Evolutionary conservation across 2,888 invertebrate species (phyloP).

Genomic region (Pandemis corylana): DNA sequence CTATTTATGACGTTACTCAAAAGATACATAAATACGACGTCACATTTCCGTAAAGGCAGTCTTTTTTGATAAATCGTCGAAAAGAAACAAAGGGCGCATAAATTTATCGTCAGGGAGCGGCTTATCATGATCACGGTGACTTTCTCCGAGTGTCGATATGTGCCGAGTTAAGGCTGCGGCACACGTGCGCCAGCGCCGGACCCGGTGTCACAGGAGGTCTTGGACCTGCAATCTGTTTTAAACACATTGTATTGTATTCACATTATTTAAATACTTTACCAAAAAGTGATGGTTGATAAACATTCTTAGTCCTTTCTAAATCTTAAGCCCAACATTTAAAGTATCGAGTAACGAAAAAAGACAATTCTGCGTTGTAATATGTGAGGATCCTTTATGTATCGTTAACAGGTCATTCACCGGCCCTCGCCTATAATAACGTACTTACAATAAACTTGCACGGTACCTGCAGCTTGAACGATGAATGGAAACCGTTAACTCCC

Average conservation of each 20-base stretch:
- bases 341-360: slow-evolving; percentile 17
- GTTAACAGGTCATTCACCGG: slow-evolving; percentile 42
- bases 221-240: background rate
- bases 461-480: slow-evolving; percentile 51
- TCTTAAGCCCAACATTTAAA: background rate
- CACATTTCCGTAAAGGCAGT: slow-evolving; percentile 57
- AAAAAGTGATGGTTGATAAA: background rate
- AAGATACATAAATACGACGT: slow-evolving; percentile 47
- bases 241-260: background rate
- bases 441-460: slow-evolving; percentile 37
- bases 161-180: slow-evolving; percentile 45
- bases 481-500: slow-evolving; percentile 64
- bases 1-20: slow-evolving; percentile 57
- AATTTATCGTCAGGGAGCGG: slow-evolving; percentile 73
- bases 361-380: slow-evolving; percentile 24
- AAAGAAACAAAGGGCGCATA: slow-evolving; percentile 83
- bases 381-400: slow-evolving; percentile 30
- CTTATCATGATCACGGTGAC: slow-evolving; percentile 79
- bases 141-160: slow-evolving; percentile 76
- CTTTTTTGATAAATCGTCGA: slow-evolving; percentile 78
- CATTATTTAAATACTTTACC: background rate
- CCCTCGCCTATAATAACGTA: slow-evolving; percentile 38
- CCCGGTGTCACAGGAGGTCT: background rate
- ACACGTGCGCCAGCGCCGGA: slow-evolving; percentile 20
- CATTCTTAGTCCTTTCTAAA: background rate